Percentiles rank a stretch among this genome's conserved stretches.
phyloP scores from a whole-genome alignment of 2,888 invertebrate species.

The Minunthozetes semirufus region DNA sequence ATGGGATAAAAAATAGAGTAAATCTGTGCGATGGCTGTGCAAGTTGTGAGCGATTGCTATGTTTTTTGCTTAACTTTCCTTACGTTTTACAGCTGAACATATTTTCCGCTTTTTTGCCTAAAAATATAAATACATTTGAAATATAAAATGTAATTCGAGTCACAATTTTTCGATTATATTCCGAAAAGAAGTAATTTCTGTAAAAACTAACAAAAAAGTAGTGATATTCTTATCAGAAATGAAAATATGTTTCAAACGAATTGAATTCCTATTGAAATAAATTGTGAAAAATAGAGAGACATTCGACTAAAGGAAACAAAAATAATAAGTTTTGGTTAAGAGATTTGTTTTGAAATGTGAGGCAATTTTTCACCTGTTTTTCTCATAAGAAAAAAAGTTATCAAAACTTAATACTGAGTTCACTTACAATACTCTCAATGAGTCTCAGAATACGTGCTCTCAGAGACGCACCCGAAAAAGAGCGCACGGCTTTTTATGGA shows the following conservation, averaged over 20 bases:
- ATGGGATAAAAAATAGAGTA: constrained; percentile 26
- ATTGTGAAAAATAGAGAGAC: too few relatives aligned
- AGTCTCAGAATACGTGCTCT: too few relatives aligned
- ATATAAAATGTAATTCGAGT: not conserved
- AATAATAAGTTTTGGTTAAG: not conserved
- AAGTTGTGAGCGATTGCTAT: not conserved
- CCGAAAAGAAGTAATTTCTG: too few relatives aligned
- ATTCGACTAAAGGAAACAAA: not conserved
- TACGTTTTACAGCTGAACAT: not conserved
- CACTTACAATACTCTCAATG: too few relatives aligned
- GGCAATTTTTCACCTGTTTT: constrained; percentile 2
- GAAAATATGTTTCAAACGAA: not conserved
- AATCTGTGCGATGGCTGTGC: not conserved
- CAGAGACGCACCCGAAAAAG: not conserved
- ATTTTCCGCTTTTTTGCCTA: not conserved
- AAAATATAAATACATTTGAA: not conserved
- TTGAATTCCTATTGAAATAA: not conserved
- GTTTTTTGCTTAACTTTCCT: constrained; percentile 1
- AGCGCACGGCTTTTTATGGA: not conserved
- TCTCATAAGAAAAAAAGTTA: not conserved
- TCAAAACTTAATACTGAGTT: not conserved
- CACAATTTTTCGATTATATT: too few relatives aligned
- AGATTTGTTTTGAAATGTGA: not conserved
- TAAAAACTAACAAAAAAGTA: too few relatives aligned
- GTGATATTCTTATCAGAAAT: too few relatives aligned